Evolutionary conservation across 1,140 invertebrate genomes (phyloP), one percentile per base, ranked within the genome.

Genomic region (Drosophila kurseongensis): DNA sequence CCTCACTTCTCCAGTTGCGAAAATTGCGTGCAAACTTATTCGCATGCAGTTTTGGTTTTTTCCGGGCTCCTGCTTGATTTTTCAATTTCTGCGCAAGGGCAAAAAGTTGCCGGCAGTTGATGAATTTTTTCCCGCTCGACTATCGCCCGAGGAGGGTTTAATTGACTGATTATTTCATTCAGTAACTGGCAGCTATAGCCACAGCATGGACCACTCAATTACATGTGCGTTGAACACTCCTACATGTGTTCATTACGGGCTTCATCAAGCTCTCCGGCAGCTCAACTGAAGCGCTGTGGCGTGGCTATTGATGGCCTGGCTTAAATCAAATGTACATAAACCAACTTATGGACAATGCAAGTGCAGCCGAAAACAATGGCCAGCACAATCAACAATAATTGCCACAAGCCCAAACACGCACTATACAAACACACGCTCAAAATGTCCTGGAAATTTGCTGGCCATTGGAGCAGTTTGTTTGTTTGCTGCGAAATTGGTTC

Each of bases 21-120:
- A 82, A 81, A 82, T 75, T 88, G 79, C 84, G 67, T 82, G 62
- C 61, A 67, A 82, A 86, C 58, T 78, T 81, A 48, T 73, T 75
- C 32, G 50, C 50, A 54, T 66, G 13, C 27, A 51, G 58, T 62
- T 65, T 62, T 50, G 62, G 67, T 74, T 57, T 55, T 67, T 77
- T 74, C 45, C 13, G 36, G 40, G 59, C 42, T 71, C 72, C 8
- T 35, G 50, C 73, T 68, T 77, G 74, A 76, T 75, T 76, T 77
- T 76, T 77, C 73, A 77, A 68, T 77, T 77, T 69, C 38, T 18
- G 55, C 35, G n/a, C 32, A 16, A 10, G 2, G 32, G 41, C 23
- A 59, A 60, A 76, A 77, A 77, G 40, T 38, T 62, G 10, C 36
- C 41, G 23, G 16, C 38, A 67, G 48, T 68, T 76, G 54, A 76